Evolutionary conservation across 2,888 invertebrate species (phyloP).

Genomic region (Dione vanillae): DNA sequence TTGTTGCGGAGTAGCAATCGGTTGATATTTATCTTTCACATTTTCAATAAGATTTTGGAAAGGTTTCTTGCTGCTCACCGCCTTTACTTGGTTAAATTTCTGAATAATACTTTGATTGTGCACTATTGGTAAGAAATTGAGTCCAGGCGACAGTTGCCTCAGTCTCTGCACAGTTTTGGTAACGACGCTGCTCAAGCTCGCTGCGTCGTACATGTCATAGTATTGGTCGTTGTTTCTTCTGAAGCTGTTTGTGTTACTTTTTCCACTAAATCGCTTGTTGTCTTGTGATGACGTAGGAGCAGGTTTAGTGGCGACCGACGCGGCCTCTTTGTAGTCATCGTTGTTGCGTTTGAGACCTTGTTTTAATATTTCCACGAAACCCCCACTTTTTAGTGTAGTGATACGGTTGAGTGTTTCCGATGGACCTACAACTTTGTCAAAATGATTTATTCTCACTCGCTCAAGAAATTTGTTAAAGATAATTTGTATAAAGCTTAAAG

Average conservation of each 20-base stretch:
- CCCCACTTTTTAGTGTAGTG: conserved; percentile 26
- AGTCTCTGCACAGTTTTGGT: not conserved
- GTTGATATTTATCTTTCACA: not conserved
- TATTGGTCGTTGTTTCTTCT: conserved; percentile 6
- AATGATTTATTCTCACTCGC: not conserved
- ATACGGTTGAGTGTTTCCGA: not conserved
- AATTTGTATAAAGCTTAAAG: too few species aligned
- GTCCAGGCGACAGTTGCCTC: not conserved
- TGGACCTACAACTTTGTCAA: not conserved
- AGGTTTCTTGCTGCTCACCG: not conserved
- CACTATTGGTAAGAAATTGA: not conserved
- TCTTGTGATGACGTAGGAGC: not conserved
- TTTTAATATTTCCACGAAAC: conserved; percentile 55
- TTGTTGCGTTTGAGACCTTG: conserved; percentile 58
- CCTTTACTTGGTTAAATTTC: not conserved
- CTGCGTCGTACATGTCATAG: conserved; percentile 3
- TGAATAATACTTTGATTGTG: conserved; percentile 18
- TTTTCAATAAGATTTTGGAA: not conserved
- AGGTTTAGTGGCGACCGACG: not conserved
- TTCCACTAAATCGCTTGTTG: not conserved
- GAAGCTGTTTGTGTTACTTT: not conserved
- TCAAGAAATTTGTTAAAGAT: too few species aligned
- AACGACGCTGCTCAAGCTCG: not conserved
- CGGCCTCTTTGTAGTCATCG: conserved; percentile 59
- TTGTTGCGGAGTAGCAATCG: not conserved